Evolutionary conservation across 2,113 vertebrate species (phyloP).

Genomic region (Vidua macroura): DNA sequence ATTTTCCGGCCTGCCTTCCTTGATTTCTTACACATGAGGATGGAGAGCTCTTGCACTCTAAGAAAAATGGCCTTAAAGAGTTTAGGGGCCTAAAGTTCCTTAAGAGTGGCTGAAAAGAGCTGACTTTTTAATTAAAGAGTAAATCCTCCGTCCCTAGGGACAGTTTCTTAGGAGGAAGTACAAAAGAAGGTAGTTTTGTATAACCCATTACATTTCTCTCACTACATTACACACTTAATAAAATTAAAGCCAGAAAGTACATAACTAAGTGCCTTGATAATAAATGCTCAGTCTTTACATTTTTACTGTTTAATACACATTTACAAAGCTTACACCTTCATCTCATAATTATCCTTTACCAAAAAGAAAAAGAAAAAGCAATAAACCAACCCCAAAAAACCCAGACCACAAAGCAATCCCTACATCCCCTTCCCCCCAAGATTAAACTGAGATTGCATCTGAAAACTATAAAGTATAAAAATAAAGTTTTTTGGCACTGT

Average conservation of each 20-base stretch:
- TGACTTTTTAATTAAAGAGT: not conserved
- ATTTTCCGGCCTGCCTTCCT: not conserved
- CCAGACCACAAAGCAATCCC: not conserved
- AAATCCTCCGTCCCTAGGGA: not conserved
- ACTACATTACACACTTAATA: not conserved
- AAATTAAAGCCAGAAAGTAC: not conserved
- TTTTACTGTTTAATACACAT: not conserved
- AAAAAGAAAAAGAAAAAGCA: not conserved
- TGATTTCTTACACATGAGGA: not conserved
- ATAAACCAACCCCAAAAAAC: not conserved
- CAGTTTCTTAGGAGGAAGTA: not conserved
- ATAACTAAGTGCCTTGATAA: not conserved
- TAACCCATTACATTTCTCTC: not conserved
- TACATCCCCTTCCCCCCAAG: not conserved
- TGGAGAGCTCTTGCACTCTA: not conserved
- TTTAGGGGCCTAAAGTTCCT: not conserved
- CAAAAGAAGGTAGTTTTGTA: not conserved
- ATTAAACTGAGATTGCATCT: not conserved
- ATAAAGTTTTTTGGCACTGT: not conserved
- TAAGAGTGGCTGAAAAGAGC: not conserved
- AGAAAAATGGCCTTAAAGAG: not conserved
- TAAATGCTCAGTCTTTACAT: not conserved
- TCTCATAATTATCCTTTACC: not conserved
- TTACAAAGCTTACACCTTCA: not conserved
- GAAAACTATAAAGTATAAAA: not conserved